phyloP scores from a whole-genome alignment of 2,888 invertebrate species.

The Agapetus fuscipes region DNA sequence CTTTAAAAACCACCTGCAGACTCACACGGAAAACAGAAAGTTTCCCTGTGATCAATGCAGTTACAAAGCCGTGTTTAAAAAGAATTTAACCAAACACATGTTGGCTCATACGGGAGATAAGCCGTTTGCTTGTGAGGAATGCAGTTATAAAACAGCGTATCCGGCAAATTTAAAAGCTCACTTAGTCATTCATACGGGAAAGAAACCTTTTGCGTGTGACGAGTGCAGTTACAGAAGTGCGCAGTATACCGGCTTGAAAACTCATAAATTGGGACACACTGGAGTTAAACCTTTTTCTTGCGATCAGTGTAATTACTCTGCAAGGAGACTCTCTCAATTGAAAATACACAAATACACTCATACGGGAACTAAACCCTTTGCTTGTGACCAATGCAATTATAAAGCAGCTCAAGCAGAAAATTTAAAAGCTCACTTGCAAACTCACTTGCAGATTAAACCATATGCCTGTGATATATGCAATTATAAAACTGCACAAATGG shows the following conservation, averaged over 20 bases:
- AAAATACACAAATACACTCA: background rate
- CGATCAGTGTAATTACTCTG: background rate
- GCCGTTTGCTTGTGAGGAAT: slow-evolving; percentile 8
- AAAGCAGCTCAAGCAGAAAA: background rate
- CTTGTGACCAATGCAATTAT: background rate
- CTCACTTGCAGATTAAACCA: background rate
- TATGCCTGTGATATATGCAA: background rate
- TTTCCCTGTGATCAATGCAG: background rate
- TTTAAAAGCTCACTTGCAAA: background rate
- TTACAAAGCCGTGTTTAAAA: background rate
- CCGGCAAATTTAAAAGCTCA: slow-evolving; percentile 7
- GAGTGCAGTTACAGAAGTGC: slow-evolving; percentile 16
- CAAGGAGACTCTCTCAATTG: background rate
- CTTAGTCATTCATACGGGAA: slow-evolving; percentile 3
- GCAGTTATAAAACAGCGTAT: slow-evolving; percentile 2
- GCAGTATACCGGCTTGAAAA: slow-evolving; percentile 12
- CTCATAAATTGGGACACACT: slow-evolving; percentile 6
- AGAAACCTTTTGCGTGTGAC: slow-evolving; percentile 13
- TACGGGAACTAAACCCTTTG: background rate
- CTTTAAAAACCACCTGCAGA: background rate
- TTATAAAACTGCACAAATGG: background rate
- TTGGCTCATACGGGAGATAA: slow-evolving; percentile 10
- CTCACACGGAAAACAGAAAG: background rate
- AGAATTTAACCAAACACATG: slow-evolving; percentile 9
- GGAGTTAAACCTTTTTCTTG: background rate